These are phyloP conservation scores for Larimichthys polyactis DNA, from an alignment of 2,113 vertebrate species.

Conservation along the genomic window DNA sequence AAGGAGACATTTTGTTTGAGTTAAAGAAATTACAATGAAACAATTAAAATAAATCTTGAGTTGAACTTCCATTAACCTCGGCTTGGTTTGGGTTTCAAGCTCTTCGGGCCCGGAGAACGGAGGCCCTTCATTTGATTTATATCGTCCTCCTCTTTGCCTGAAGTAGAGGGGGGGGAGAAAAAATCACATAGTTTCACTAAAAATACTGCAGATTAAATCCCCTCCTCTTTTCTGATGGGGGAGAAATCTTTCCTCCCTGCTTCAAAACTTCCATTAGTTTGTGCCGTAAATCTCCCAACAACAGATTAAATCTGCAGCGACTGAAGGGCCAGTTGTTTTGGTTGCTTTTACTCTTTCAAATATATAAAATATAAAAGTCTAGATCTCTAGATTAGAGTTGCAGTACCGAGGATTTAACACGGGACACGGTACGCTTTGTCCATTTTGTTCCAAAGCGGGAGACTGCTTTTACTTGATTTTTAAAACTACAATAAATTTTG, in stretches of 20 bases:
- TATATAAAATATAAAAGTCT: neutral
- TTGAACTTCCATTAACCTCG: slow-evolving; percentile 83
- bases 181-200: slow-evolving; percentile 61
- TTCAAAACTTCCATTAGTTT: slow-evolving; percentile 59
- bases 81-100: slow-evolving; percentile 75
- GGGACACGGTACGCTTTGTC: neutral
- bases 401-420: neutral
- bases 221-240: slow-evolving; percentile 49
- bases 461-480: neutral
- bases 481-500: neutral
- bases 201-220: slow-evolving; percentile 44
- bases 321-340: slow-evolving; percentile 25
- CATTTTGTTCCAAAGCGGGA: neutral
- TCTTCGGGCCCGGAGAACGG: slow-evolving; percentile 61
- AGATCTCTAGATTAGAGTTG: neutral
- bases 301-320: slow-evolving; percentile 37
- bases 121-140: slow-evolving; percentile 79
- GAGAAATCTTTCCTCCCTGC: slow-evolving; percentile 25
- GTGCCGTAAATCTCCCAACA: slow-evolving; percentile 55
- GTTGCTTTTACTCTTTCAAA: slow-evolving; percentile 5
- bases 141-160: slow-evolving; percentile 65
- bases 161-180: slow-evolving; percentile 38
- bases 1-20: slow-evolving; percentile 82
- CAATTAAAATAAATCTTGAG: slow-evolving; percentile 85
- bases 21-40: slow-evolving; percentile 78